Evolutionary conservation across 2,888 invertebrate genomes (phyloP), one percentile per base, ranked within the genome.

Genomic region (Dinocampus coccinellae): DNA sequence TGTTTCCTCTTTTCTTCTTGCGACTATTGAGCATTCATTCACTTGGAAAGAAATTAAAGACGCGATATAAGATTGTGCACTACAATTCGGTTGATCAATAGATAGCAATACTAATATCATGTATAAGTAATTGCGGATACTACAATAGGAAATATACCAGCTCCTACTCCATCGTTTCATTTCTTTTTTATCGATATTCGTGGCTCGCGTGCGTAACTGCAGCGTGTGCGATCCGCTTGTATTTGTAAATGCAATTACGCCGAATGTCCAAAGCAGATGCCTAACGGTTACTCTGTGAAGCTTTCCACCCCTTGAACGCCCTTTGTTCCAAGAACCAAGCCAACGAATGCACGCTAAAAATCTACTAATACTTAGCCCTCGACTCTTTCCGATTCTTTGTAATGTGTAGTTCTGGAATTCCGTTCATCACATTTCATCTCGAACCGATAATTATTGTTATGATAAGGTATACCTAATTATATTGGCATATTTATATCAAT

Each of bases 191-290:
- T 20, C 47, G 7, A 16, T 47, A 16, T 4, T 16, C 16, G 6
- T 16, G 9, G 16, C 20, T 9, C 47, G 47, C 16, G 62, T 72
- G 72, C 72, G 72, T 72, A 71, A 71, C 71, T 71, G 66, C 55
- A 47, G 69, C 64, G 47, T 70, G 39, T 70, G 39, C 69, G 57
- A 55, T 57, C 63, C 72, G 72, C 68, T 72, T 80, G 80, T 80
- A 79, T 80, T 80, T 81, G 81, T 79, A 82, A 84, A 82, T 81
- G 84, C 83, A 84, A 84, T 84, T 83, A 84, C 82, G 81, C 80
- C 76, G 80, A 82, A 83, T 81, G 84, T 84, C 84, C 83, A 81
- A 81, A 82, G 81, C 84, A 84, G 83, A 83, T 82, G 83, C 81
- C 82, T 80, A 78, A 78, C 80, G 83, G 82, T 81, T 80, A 82